A percentile compares a stretch with the other conserved stretches of the same genome.
Evolutionary conservation across 2,797 vertebrate species (phyloP).

Genomic region (Darevskia mixta): DNA sequence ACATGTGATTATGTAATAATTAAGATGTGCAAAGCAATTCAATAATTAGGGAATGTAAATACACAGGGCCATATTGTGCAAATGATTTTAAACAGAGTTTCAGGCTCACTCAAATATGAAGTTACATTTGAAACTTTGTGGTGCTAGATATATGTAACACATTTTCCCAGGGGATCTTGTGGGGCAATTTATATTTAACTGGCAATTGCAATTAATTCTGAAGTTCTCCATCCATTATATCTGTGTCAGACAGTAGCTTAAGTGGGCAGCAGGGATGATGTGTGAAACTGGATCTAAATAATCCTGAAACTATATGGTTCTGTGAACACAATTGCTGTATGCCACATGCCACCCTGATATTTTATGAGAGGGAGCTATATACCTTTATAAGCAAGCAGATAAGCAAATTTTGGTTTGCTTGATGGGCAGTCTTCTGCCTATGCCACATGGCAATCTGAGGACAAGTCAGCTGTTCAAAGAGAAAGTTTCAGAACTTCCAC

Average conservation of each 20-base stretch:
- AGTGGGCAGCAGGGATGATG: background rate
- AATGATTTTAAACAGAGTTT: conserved; percentile 51
- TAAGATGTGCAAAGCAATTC: conserved; percentile 65
- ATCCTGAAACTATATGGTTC: background rate
- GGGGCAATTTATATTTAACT: background rate
- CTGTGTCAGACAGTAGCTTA: background rate
- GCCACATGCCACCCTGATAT: too few species aligned
- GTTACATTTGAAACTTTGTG: conserved; percentile 43
- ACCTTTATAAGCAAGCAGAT: too few species aligned
- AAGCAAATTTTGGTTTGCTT: background rate
- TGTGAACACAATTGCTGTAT: background rate
- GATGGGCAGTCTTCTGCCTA: background rate
- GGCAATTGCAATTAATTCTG: background rate
- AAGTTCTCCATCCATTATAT: background rate
- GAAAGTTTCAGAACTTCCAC: background rate
- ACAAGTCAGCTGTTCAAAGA: background rate
- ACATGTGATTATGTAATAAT: conserved; percentile 65
- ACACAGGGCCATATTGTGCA: conserved; percentile 34
- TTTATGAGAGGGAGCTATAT: too few species aligned
- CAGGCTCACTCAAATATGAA: conserved; percentile 35
- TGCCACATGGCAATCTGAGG: background rate
- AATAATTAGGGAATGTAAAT: conserved; percentile 66
- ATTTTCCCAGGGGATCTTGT: background rate
- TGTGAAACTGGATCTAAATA: background rate
- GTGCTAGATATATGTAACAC: background rate